Evolutionary conservation across 2,888 invertebrate species (phyloP), one percentile per base, ranked within the genome.

Genomic region (Sphaerophoria taeniata): DNA sequence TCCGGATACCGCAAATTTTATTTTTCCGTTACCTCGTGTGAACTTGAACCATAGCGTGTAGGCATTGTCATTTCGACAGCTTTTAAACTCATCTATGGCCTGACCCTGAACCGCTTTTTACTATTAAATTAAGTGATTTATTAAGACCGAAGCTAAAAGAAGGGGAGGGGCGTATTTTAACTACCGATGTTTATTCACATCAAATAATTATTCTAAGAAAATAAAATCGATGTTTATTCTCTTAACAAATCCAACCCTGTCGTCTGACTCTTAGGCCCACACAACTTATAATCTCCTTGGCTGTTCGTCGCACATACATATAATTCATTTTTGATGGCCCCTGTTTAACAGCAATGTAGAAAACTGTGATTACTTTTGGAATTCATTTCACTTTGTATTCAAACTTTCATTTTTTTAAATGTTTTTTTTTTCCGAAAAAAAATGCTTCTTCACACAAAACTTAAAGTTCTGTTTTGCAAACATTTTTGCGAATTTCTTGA

Each of bases 321-420:
- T 36, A 67, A 67, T 24, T 67, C 65, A 72, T 67, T 60, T 67
- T 2, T 60, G 43, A 60, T 34, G 43, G 11, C 43, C 63, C 43
- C 53, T 16, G 49, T 47, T 67, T 9, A 70, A 47, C 36, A 70
- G 45, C 51, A 39, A 43, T 31, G 33, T 36, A 5, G 24, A 55
- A 31, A 63, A 65, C 63, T n/a, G 49, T 77, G 70, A 65, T 45
- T 72, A 67, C 36, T 73, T 60, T 47, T 61, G 53, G 36, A 47
- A 65, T 69, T 60, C 60, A 51, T 65, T 71, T 56, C 39, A 65
- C 71, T 70, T 49, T 63, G 24, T 24, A 61, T 51, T 0, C 39
- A 39, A 51, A 51, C 24, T 36, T 6, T 47, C 47, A 4, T 16
- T 47, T 51, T 61, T 47, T 45, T 39, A 9, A 11, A 9, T 12